Percentiles rank a stretch among this genome's conserved stretches.
phyloP scores from a whole-genome alignment of 2,797 vertebrate species.

The Menidia menidia region DNA sequence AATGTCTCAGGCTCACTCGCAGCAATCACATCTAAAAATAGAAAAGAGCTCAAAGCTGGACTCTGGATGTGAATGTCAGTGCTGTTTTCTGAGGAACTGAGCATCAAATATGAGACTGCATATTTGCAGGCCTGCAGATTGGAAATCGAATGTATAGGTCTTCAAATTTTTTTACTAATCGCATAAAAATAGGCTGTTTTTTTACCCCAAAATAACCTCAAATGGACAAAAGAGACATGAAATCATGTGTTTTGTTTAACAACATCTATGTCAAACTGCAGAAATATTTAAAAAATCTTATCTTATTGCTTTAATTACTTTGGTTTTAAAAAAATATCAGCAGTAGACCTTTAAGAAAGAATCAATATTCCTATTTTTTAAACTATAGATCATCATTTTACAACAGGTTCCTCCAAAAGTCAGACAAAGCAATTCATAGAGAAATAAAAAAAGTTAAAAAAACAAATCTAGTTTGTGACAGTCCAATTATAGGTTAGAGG shows the following conservation, averaged over 20 bases:
- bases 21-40: conserved; percentile 71
- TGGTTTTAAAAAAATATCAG: too few relatives aligned
- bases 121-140: conserved; percentile 47
- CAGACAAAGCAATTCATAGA: background rate
- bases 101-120: conserved; percentile 42
- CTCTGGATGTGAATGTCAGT: conserved; percentile 64
- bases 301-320: too few relatives aligned
- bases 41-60: conserved; percentile 59
- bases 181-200: background rate
- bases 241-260: background rate
- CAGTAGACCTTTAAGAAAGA: too few relatives aligned
- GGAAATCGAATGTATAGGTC: conserved; percentile 27
- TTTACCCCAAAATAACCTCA: background rate
- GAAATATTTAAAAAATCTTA: background rate
- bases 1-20: conserved; percentile 49
- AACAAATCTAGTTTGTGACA: background rate
- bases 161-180: conserved; percentile 13
- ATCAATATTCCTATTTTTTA: too few relatives aligned
- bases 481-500: background rate
- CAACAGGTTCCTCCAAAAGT: background rate
- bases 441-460: background rate
- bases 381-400: too few relatives aligned
- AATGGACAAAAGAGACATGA: background rate
- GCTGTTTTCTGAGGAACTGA: conserved; percentile 61
- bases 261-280: background rate